Base-by-base conservation (phyloP, 2,797 vertebrate genomes). In the Perodicticus potto region DNA sequence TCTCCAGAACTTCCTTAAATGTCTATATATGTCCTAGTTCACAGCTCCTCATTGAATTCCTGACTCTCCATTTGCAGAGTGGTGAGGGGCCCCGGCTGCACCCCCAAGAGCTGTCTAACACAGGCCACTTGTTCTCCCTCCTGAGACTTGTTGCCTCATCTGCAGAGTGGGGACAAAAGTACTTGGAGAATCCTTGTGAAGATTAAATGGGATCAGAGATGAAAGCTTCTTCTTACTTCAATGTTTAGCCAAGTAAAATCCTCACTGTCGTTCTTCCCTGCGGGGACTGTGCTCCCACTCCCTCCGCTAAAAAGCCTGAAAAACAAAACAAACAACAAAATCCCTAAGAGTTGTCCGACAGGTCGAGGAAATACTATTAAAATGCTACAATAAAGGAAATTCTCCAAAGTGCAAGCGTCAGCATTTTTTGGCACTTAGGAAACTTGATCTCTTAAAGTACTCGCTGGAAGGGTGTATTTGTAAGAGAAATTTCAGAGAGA, bases 151-250 rank as follows among this genome's bases (percentile, higher is more conserved):
- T 55, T 63, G 82, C 29, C 27, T 72, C 53, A 43, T 34, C 5
- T 83, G 81, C 27, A 85, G 70, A 69, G 40, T 34, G 27, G 23
- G 6, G n/a, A 70, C 70, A 76, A 57, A 82, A 49, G 32, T 14
- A 40, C 29, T 78, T 80, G 59, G 70, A 94, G 49, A 73, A 59
- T 40, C 45, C 3, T 34, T 40, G 32, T 74, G 40, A 95, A 72
- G n/a, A 81, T 43, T 55, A 78, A 86, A 27, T 27, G 45, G 72
- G 74, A 69, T 32, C 10, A 55, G 0, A 73, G 45, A 82, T 53
- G 9, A 84, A 84, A 65, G 8, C 25, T 16, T 92, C 12, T 57
- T 80, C 61, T 84, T 80, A 67, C 32, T 92, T 96, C 65, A 90
- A 1, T 29, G 23, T 6, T 45, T 59, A 61, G 29, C 17, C 77